Evolutionary conservation across 37 sponge, comb jelly and placozoan species (phyloP).

Genomic region (Spongia lamella): DNA sequence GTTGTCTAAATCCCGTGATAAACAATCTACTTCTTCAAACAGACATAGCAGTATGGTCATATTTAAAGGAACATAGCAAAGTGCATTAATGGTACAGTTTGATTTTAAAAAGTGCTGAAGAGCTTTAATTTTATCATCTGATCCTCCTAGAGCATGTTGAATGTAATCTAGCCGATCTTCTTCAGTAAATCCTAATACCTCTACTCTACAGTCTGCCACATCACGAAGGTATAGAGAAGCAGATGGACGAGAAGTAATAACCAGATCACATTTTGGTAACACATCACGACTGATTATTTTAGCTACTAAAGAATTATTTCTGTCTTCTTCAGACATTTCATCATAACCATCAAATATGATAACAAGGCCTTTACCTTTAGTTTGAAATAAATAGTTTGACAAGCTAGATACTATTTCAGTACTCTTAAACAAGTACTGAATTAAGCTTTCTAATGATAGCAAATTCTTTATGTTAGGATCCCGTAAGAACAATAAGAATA

Average conservation of each 20-base stretch:
- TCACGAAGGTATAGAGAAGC: background rate
- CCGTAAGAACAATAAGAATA: no score
- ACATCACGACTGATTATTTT: constrained; percentile 1
- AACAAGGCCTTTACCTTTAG: no score
- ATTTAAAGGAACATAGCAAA: constrained; percentile 38
- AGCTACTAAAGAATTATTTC: constrained; percentile 6
- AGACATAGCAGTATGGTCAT: constrained; percentile 36
- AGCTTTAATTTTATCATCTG: constrained; percentile 2
- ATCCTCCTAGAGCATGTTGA: background rate
- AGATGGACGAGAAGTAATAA: constrained; percentile 29
- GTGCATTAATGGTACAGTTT: background rate
- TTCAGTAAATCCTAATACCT: constrained; percentile 36
- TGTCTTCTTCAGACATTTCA: no score
- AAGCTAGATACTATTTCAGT: no score
- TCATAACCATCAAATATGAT: no score
- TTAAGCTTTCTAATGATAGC: no score
- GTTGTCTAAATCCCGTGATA: no score
- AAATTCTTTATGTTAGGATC: no score
- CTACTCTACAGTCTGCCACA: constrained; percentile 4
- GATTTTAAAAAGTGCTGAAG: constrained; percentile 13
- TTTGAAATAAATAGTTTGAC: no score
- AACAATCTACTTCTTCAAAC: background rate
- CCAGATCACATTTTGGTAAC: constrained; percentile 6
- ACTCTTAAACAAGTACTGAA: no score
- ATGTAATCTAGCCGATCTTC: constrained; percentile 25